phyloP scores from a whole-genome alignment of 2,113 vertebrate genomes.

The Azemiops feae region DNA sequence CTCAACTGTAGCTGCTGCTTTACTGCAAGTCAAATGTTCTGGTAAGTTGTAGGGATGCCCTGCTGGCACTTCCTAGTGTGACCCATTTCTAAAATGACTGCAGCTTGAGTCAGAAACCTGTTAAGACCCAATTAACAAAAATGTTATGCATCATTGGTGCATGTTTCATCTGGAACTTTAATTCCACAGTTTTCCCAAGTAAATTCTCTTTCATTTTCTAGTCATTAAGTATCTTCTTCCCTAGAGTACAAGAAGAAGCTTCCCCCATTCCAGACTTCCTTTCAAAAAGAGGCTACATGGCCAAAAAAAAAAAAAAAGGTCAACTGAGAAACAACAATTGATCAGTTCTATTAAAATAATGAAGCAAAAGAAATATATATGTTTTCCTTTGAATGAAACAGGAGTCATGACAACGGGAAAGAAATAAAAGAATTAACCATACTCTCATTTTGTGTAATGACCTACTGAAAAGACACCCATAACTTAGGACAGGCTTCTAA shows the following conservation, averaged over 20 bases:
- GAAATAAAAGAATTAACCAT: neutral
- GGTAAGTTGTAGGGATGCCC: slow-evolving; percentile 40
- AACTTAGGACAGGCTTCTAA: neutral
- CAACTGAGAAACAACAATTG: slow-evolving; percentile 43
- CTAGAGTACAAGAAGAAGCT: slow-evolving; percentile 70
- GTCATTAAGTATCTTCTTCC: slow-evolving; percentile 74
- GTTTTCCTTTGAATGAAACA: neutral
- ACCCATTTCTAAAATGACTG: slow-evolving; percentile 75
- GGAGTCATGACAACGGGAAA: neutral
- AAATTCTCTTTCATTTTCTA: slow-evolving; percentile 78
- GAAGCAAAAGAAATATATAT: neutral
- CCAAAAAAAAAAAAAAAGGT: slow-evolving; percentile 44
- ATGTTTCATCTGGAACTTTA: slow-evolving; percentile 76
- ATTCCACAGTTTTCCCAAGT: slow-evolving; percentile 74
- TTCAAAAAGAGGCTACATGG: slow-evolving; percentile 67
- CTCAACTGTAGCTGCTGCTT: slow-evolving; percentile 42
- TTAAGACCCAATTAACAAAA: slow-evolving; percentile 83
- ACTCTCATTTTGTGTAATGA: neutral
- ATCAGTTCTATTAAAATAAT: slow-evolving; percentile 38
- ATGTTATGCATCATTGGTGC: slow-evolving; percentile 74
- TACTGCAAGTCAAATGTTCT: slow-evolving; percentile 61
- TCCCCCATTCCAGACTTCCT: slow-evolving; percentile 48
- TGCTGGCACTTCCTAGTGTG: slow-evolving; percentile 63
- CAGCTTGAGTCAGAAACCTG: slow-evolving; percentile 74
- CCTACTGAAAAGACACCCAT: neutral